Conservation (phyloP, 2,888 invertebrate genomes). For the Apodemia zela region DNA sequence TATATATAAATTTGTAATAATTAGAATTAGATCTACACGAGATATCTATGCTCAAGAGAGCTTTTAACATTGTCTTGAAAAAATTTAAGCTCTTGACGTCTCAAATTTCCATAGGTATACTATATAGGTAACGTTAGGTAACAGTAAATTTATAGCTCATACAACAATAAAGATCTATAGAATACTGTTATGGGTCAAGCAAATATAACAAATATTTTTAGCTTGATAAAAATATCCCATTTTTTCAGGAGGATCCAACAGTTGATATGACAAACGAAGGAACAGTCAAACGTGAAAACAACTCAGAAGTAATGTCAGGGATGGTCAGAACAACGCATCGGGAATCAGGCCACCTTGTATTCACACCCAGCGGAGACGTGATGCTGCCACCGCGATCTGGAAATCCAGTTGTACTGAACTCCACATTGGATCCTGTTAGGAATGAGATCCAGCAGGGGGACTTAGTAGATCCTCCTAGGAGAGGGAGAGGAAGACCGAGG, state of each 20-base stretch:
- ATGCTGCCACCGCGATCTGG: slow-evolving; percentile 62
- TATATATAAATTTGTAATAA: no score
- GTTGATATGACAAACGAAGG: slow-evolving; percentile 65
- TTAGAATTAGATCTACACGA: no score
- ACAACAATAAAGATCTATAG: no score
- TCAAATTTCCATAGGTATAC: no score
- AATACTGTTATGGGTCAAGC: no score
- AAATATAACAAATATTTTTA: no score
- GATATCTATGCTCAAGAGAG: no score
- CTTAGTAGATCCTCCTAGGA: slow-evolving; percentile 60
- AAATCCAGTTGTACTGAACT: slow-evolving; percentile 45
- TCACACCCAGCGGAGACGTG: slow-evolving; percentile 72
- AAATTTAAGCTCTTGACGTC: no score
- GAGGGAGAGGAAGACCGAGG: slow-evolving; percentile 73
- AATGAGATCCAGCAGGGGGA: slow-evolving; percentile 45
- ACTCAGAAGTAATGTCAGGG: slow-evolving; percentile 69
- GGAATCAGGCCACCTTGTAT: slow-evolving; percentile 68
- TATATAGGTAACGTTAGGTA: no score
- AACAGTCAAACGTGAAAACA: slow-evolving; percentile 55
- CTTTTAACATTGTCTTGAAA: no score
- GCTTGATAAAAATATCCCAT: neutral
- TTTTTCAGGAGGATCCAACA: slow-evolving; percentile 69
- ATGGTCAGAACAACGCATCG: slow-evolving; percentile 75
- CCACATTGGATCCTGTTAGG: slow-evolving; percentile 43
- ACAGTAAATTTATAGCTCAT: no score